Percentiles rank a stretch among this genome's conserved stretches.
These are phyloP conservation scores for Sebastes elongatus DNA, from an alignment of 2,797 vertebrate species.

Conservation along the genomic window DNA sequence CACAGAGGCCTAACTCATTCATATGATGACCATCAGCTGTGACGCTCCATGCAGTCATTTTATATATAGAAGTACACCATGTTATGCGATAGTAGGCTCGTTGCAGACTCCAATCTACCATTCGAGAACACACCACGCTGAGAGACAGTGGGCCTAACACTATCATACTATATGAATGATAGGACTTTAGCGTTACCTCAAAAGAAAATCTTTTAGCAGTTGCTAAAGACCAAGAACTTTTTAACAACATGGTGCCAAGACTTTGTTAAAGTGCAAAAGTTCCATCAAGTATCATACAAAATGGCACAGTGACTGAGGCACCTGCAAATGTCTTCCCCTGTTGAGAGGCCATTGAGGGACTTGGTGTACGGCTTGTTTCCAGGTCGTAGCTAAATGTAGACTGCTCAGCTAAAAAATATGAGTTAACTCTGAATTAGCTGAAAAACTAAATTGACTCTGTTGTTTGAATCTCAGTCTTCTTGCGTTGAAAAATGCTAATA, in stretches of 20 bases:
- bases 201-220: background rate
- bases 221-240: background rate
- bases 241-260: background rate
- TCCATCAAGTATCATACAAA: background rate
- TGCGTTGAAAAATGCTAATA: background rate
- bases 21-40: background rate
- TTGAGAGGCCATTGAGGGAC: background rate
- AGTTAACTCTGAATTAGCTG: background rate
- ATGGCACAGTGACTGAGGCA: background rate
- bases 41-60: background rate
- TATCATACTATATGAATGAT: background rate
- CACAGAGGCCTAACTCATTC: background rate
- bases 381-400: background rate
- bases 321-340: background rate
- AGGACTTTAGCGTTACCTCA: background rate
- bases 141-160: too few species aligned
- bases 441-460: background rate
- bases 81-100: background rate
- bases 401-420: background rate
- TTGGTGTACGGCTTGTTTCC: background rate
- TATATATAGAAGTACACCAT: background rate
- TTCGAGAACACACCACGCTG: fast-evolving
- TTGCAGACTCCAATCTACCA: background rate
- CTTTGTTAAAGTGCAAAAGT: background rate
- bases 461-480: background rate